Conservation (phyloP, 2,113 vertebrate species). For the Hassar affinis region DNA sequence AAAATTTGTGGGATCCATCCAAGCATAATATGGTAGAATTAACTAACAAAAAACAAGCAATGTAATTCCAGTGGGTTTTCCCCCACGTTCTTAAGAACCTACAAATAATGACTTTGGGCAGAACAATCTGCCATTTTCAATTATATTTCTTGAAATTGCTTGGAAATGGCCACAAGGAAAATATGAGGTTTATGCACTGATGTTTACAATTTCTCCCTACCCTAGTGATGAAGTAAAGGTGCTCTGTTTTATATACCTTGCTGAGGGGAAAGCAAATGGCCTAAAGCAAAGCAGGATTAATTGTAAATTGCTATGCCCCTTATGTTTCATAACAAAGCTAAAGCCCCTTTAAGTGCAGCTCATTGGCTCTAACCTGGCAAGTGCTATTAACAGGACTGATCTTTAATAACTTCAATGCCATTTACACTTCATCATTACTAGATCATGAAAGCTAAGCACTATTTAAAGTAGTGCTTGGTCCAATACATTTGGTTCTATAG, state of each 20-base stretch:
- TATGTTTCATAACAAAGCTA: background rate
- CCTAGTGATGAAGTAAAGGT: background rate
- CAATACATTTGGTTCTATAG: background rate
- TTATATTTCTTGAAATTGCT: slow-evolving; percentile 1
- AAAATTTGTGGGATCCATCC: background rate
- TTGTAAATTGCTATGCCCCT: background rate
- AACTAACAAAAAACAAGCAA: slow-evolving; percentile 4
- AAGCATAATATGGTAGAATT: slow-evolving; percentile 16
- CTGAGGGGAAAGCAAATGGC: slow-evolving; percentile 10
- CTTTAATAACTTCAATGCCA: background rate
- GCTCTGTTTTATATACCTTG: background rate
- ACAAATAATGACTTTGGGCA: background rate
- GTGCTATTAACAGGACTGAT: background rate
- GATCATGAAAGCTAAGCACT: background rate
- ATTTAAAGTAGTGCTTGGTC: background rate
- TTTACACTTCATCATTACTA: background rate
- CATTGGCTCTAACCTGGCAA: background rate
- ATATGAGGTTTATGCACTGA: background rate
- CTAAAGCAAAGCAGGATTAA: background rate
- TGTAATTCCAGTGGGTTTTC: background rate
- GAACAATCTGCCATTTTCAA: slow-evolving; percentile 1
- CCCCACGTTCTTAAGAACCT: background rate
- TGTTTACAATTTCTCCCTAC: background rate
- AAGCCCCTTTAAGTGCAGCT: background rate
- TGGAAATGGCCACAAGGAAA: background rate